phyloP scores from a whole-genome alignment of 2,113 vertebrate species.

The Guaruba guarouba region DNA sequence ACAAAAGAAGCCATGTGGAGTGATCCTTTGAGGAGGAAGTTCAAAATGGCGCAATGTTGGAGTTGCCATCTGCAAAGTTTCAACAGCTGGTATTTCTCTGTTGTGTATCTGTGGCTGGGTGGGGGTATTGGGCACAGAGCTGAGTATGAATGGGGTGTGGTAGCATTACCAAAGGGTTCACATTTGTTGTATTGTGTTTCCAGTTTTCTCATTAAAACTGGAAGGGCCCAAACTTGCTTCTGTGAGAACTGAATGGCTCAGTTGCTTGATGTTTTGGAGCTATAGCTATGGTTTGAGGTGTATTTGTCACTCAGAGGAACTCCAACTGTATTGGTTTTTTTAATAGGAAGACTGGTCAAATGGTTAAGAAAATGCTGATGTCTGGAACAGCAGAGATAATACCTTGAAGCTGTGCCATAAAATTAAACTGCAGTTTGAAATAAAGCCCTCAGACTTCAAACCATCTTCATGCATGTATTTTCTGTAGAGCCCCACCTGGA shows the following conservation, averaged over 20 bases:
- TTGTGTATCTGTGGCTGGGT: not conserved
- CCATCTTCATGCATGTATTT: not conserved
- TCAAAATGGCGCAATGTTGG: not conserved
- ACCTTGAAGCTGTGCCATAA: not conserved
- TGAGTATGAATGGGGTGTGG: not conserved
- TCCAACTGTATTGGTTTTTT: not conserved
- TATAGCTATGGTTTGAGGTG: not conserved
- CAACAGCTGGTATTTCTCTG: conserved; percentile 5
- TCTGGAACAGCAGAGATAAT: not conserved
- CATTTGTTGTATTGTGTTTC: not conserved
- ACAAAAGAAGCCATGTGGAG: not conserved
- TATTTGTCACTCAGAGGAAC: not conserved
- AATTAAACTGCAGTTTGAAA: not conserved
- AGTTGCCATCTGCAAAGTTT: not conserved
- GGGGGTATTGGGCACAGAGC: not conserved
- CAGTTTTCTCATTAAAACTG: not conserved
- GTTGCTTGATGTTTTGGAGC: not conserved
- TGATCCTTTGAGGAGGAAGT: conserved; percentile 8
- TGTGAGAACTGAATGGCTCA: not conserved
- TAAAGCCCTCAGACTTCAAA: not conserved
- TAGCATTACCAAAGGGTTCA: not conserved
- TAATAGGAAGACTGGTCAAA: not conserved
- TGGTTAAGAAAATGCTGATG: not conserved
- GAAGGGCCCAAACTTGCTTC: not conserved
- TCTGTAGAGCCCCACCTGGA: not conserved